Evolutionary conservation across 2,797 vertebrate genomes (phyloP).

Genomic region (Fistularia tabacaria): DNA sequence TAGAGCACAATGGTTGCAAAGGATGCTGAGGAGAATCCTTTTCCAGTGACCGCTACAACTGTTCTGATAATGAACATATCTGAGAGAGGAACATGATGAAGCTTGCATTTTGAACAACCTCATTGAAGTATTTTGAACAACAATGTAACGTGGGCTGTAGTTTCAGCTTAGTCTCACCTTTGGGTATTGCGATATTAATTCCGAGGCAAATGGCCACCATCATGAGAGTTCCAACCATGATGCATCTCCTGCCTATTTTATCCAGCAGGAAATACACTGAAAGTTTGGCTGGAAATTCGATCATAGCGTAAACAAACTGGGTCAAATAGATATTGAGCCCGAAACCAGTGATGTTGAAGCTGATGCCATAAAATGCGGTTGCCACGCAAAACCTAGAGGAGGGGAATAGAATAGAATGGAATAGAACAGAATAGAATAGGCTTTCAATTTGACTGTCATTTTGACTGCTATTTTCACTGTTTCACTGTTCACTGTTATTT

Average conservation of each 20-base stretch:
- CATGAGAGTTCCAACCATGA: slow-evolving; percentile 66
- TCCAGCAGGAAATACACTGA: slow-evolving; percentile 75
- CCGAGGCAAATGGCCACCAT: slow-evolving; percentile 62
- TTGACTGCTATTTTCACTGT: no score
- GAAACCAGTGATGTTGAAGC: slow-evolving; percentile 82
- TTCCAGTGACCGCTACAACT: slow-evolving; percentile 76
- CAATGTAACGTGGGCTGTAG: background rate
- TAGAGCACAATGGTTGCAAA: slow-evolving; percentile 80
- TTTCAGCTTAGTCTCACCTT: slow-evolving; percentile 45
- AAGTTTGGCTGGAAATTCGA: slow-evolving; percentile 86
- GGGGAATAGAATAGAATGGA: background rate
- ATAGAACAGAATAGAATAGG: no score
- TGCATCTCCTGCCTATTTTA: slow-evolving; percentile 72
- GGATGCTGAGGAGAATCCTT: slow-evolving; percentile 80
- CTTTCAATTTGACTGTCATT: no score
- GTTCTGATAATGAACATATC: slow-evolving; percentile 67
- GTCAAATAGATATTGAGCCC: slow-evolving; percentile 82
- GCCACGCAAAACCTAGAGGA: slow-evolving; percentile 82
- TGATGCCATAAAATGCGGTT: slow-evolving; percentile 82
- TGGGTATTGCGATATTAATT: slow-evolving; percentile 70
- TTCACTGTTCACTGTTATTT: no score
- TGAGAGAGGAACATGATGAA: slow-evolving; percentile 36
- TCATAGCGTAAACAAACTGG: slow-evolving; percentile 79
- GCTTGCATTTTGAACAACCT: background rate
- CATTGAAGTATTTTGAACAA: background rate